Evolutionary conservation across 1,140 invertebrate genomes (phyloP), one percentile per base, ranked within the genome.

Genomic region (Magallana gigas): DNA sequence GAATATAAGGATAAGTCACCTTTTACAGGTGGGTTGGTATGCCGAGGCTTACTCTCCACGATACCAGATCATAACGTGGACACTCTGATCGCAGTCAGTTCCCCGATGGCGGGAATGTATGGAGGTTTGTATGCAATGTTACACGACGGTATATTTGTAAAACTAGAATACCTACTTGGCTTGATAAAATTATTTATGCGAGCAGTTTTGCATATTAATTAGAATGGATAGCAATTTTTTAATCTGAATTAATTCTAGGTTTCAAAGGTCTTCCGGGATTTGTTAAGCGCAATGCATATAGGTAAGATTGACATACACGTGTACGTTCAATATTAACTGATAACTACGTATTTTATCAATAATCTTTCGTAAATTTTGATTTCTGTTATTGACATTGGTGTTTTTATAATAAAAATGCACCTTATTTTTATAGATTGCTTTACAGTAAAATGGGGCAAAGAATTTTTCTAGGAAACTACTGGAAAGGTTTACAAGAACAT

Each of bases 81-180:
- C 57, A 98, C 96, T 85, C 98, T 98, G 92, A 97, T 98, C 91
- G 98, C 98, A 0, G 92, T 98, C 23, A 98, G 97, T 90, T 97
- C 97, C 1, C 98, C 98, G 3, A 97, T 98, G 94, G 97, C 96
- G 86, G 98, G 98, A 0, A 98, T 98, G 95, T 98, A 97, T 96
- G 98, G 98, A 96, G 97, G 98, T 98, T 96, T 93, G 95, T 90
- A 23, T 14, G 5, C 18, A 4, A 29, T 29, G 23, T 29, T 48
- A 48, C 1, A 48, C 3, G 36, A 48, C 2, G 5, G 36, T 48
- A 48, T 1, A 48, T 48, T 4, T 48, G 36, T 48, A 48, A 48
- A 48, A 48, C 2, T 48, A 48, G 3, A 2, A 48, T 48, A 48
- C 3, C 36, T 4, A 48, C 36, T 48, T 4, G 36, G 0, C 5